Evolutionary conservation across 2,888 invertebrate genomes (phyloP), one percentile per base, ranked within the genome.

Genomic region (Drosophila subsilvestris): DNA sequence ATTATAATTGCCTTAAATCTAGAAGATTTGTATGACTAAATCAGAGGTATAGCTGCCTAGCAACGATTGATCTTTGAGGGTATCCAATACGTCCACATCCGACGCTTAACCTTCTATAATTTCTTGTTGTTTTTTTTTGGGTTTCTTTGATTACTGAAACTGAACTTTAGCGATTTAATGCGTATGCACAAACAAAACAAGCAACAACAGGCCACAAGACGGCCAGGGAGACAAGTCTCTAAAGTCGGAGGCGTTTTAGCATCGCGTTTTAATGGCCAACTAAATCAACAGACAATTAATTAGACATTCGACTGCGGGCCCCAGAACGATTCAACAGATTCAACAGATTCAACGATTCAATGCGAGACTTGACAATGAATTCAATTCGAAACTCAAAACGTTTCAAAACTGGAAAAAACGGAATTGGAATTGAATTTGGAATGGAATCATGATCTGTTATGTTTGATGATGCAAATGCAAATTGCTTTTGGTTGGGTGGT

Each of bases 281-380:
- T 80, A 83, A 83, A 88, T 83, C 88, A 83, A 88, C 81, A 86
- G 76, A 86, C 87, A 88, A 88, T 83, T 83, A 83, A 83, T 83
- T 83, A 80, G 71, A 78, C 74, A 71, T 71, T 71, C 63, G 69
- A 73, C 73, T 73, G 70, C 53, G 18, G 51, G 47, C 54, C 7
- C 57, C 9, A 60, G 25, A 60, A 37, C 14, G 37, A 37, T 5
- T 32, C 32, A 12, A 37, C 37, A n/a, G 6, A 37, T 37, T 37
- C 37, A 7, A 14, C 14, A n/a, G 14, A 37, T 14, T 37, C 37
- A 14, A 14, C 37, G 6, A 14, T 14, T 37, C 37, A 12, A 5
- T 14, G 32, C 32, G 14, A 37, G 14, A n/a, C 37, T 37, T 6
- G 66, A 66, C 66, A 66, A 67, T 67, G 67, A 49, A 59, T 43